phyloP scores from a whole-genome alignment of 1,140 invertebrate genomes.

The Polypedilum pembai region DNA sequence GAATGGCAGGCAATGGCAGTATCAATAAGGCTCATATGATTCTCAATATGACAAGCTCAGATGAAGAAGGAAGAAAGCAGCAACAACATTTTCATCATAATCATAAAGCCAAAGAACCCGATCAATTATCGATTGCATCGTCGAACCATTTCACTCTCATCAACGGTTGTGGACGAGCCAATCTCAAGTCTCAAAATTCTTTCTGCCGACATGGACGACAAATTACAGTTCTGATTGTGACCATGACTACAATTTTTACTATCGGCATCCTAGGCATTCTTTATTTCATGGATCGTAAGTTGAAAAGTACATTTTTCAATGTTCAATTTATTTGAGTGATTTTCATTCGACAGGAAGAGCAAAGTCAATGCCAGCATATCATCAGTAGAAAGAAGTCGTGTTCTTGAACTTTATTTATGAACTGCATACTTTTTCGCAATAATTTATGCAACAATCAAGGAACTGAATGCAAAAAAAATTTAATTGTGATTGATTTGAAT shows the following conservation, averaged over 20 bases:
- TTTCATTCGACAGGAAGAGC: background rate
- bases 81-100: background rate
- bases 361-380: background rate
- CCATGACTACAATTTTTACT: slow-evolving; percentile 69
- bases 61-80: background rate
- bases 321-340: background rate
- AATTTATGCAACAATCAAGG: no score
- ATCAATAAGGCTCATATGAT: background rate
- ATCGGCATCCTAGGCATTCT: slow-evolving; percentile 67
- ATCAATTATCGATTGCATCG: slow-evolving; percentile 66
- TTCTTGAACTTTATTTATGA: no score
- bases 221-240: slow-evolving; percentile 67
- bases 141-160: slow-evolving; percentile 79
- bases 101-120: slow-evolving; percentile 44
- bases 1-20: background rate
- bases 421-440: no score
- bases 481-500: no score
- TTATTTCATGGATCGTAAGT: slow-evolving; percentile 60
- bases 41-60: background rate
- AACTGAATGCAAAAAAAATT: no score
- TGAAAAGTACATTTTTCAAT: background rate
- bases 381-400: background rate
- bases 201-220: slow-evolving; percentile 63
- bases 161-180: slow-evolving; percentile 57
- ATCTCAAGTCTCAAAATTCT: slow-evolving; percentile 37